Base-by-base conservation (phyloP, 2,888 invertebrate species). In the Lordiphosa andalusiaca region DNA sequence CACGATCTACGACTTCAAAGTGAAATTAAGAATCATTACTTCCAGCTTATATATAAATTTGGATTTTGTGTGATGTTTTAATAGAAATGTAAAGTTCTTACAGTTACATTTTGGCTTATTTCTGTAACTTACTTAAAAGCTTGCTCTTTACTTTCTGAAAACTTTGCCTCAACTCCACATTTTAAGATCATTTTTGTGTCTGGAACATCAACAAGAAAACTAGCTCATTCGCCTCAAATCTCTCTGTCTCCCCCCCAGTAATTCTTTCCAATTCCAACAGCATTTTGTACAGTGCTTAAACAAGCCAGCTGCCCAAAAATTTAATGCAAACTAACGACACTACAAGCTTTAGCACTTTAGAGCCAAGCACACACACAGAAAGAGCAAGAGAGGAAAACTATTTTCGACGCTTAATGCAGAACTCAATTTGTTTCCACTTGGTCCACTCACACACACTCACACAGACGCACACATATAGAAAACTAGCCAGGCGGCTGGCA, bases 361-460 rank as follows among this genome's bases (percentile, higher is more conserved):
- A 41, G 25, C 6, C 48, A 33, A 23, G 21, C 21, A 44, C 2
- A 44, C 16, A 44, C 13, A 13, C 4, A 12, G 21, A 44, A 36
- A 13, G 13, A 30, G 47, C 33, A 37, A 49, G 35, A 61, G 55
- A 46, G 46, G 47, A 55, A 63, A 63, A 62, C 63, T 62, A 63
- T 63, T 63, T 62, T 62, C 63, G 50, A 51, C 63, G 63, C 63
- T 63, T 63, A 62, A 50, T 63, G 50, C 55, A 63, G 63, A 63
- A 63, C 63, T 63, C 63, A 63, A 63, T 63, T 63, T 63, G 62
- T 62, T 55, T 63, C 54, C 55, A 63, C 62, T 63, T 55, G 63
- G 62, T 9, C 62, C 54, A 51, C 33, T 30, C 23, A 19, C 25
- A 56, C 44, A 44, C n/a, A 44, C 23, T 38, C 35, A 50, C n/a